Evolutionary conservation across 2,888 invertebrate genomes (phyloP), one percentile per base, ranked within the genome.

Genomic region (Elmis aenea): DNA sequence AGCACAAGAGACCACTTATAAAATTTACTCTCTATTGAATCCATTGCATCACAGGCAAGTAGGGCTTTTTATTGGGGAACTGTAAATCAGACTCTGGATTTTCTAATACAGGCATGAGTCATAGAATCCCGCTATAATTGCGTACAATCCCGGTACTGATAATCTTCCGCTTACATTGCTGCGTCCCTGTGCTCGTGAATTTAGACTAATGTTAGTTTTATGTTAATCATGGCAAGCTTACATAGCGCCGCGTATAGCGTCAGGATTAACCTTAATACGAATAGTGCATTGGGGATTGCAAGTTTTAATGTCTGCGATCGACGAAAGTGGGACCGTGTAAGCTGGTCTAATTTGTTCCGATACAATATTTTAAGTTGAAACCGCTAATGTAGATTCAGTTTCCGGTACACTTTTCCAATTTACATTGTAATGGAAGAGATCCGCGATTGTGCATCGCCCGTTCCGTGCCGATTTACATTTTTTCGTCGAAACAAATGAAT

Each of bases 171-270:
- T 55, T 55, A 54, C 52, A 52, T 40, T 45, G 47, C 51, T 44
- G 38, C 45, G 45, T 34, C 41, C 46, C 48, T 36, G 33, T 33
- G 33, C 38, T 33, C 43, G 33, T 46, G 49, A 50, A 55, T 56
- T 53, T 43, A 45, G 49, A 56, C 58, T 59, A 59, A 59, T 59
- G 58, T 58, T 50, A 54, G 54, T 59, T 59, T 59, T 59, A 59
- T 59, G 59, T 57, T 58, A 59, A 58, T 59, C 55, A 51, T 50
- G 48, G 47, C 46, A 51, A 48, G 50, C 53, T 52, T 45, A 49
- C 50, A 54, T 55, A 49, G 50, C 42, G 48, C 50, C 42, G 52
- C 45, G 48, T 48, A 49, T 44, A 53, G 45, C 48, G 40, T 44
- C 28, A 27, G 57, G 45, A 58, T 57, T 51, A 56, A 48, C 45